Base-by-base conservation (phyloP, 2,113 vertebrate species). In the Chaenocephalus aceratus region DNA sequence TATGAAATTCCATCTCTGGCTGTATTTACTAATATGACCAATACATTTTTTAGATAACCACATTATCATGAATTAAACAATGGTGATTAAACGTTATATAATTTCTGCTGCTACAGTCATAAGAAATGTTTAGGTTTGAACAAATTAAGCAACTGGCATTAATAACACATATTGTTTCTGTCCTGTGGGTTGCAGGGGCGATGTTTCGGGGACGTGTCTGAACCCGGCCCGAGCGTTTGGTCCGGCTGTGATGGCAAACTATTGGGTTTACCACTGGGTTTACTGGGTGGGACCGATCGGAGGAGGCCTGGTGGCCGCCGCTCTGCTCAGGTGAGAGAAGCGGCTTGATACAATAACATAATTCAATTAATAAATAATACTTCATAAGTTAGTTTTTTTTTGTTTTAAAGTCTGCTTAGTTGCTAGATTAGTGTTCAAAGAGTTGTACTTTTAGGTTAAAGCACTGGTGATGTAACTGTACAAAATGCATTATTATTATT, bases 231-330 rank as follows among this genome's bases (percentile, higher is more conserved):
- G 95, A 52, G 95, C 95, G 36, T 90, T 96, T 7, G 95, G 95
- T 5, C 95, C 95, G 2, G 95, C 95, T 14, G 46, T 95, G n/a
- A 80, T 95, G 16, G 14, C 91, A 9, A 91, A 91, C 75, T 90
- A 95, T 88, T 96, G 95, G 95, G 46, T 49, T 51, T 95, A 94
- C 82, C 95, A 96, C 88, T 96, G 95, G 95, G 93, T 96, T 3
- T 96, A 96, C 90, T 96, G 95, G 95, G 93, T 90, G 0, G 95
- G 95, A 0, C 95, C 95, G 51, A 81, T 91, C 1, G 81, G 79
- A 23, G 95, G 94, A 30, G 85, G 92, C 0, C 18, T 95, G 58
- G 15, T 92, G 57, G 94, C 93, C 0, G 92, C 93, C 30, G 92
- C 83, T 30, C 44, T 93, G 64, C 68, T 93, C 84, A 89, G 89